phyloP scores from a whole-genome alignment of 2,888 invertebrate genomes.

The Protonemura montana region DNA sequence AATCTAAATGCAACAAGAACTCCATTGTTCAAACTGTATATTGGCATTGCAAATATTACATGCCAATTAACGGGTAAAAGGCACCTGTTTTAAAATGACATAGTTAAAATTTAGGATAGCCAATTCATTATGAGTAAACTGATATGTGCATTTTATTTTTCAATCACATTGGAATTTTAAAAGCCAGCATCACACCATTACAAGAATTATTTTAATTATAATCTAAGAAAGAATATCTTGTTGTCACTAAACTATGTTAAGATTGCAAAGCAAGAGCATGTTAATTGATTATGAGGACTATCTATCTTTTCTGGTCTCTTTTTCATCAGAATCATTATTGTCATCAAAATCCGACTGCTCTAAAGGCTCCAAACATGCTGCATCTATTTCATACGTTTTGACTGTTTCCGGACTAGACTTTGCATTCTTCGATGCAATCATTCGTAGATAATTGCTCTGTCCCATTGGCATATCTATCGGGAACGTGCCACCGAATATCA shows the following conservation, averaged over 20 bases:
- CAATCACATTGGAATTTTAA: too few species aligned
- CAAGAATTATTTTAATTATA: too few species aligned
- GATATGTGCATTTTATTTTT: too few species aligned
- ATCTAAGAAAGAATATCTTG: too few species aligned
- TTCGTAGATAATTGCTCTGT: slow-evolving; percentile 28
- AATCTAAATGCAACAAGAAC: too few species aligned
- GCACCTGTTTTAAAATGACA: too few species aligned
- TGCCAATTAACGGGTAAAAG: too few species aligned
- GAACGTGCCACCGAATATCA: slow-evolving; percentile 85
- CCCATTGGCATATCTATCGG: slow-evolving; percentile 78
- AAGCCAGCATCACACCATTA: too few species aligned
- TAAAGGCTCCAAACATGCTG: slow-evolving; percentile 54
- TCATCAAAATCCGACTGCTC: slow-evolving; percentile 14
- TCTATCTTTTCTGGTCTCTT: slow-evolving; percentile 34
- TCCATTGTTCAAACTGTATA: too few species aligned
- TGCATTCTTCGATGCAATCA: slow-evolving; percentile 19
- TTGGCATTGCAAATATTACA: too few species aligned
- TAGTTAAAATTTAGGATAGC: too few species aligned
- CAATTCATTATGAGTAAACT: too few species aligned
- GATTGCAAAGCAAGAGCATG: not conserved
- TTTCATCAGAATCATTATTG: slow-evolving; percentile 4
- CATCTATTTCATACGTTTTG: slow-evolving; percentile 59
- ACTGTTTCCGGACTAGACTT: slow-evolving; percentile 1
- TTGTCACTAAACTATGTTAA: not conserved
- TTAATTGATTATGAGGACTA: not conserved